phyloP scores from a whole-genome alignment of 2,113 vertebrate genomes.

The Phoxinus phoxinus region DNA sequence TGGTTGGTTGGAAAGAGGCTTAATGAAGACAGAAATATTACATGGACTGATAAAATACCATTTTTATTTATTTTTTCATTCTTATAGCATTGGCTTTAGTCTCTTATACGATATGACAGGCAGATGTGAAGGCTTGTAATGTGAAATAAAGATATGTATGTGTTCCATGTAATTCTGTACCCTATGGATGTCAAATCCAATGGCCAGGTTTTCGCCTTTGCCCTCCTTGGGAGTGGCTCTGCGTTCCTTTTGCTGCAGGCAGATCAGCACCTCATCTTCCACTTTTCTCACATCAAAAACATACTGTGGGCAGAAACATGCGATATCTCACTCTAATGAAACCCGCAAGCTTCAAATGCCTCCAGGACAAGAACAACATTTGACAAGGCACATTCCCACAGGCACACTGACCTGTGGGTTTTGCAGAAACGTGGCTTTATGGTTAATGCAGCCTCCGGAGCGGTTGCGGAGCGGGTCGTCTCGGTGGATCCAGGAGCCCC shows the following conservation, averaged over 20 bases:
- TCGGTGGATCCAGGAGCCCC: conserved; percentile 77
- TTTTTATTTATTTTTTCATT: neutral
- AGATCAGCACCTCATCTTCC: conserved; percentile 89
- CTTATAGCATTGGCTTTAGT: neutral
- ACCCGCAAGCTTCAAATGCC: neutral
- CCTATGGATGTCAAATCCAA: conserved; percentile 93
- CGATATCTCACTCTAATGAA: neutral
- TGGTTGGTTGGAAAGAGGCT: conserved; percentile 19
- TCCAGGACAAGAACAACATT: neutral
- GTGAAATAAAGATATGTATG: neutral
- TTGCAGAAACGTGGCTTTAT: conserved; percentile 89
- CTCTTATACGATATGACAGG: neutral
- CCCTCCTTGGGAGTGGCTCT: conserved; percentile 83
- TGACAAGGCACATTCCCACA: neutral
- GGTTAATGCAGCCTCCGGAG: conserved; percentile 88
- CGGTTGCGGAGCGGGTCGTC: conserved; percentile 84
- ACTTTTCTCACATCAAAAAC: conserved; percentile 92
- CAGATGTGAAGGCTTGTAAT: conserved; percentile 1
- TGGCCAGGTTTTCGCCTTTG: conserved; percentile 90
- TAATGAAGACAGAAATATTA: neutral
- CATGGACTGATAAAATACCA: neutral
- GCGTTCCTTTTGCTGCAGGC: conserved; percentile 91
- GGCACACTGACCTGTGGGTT: conserved; percentile 85
- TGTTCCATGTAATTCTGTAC: conserved; percentile 67
- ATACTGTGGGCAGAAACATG: conserved; percentile 72